Evolutionary conservation across 2,888 invertebrate species (phyloP), one percentile per base, ranked within the genome.

Genomic region (Buathra laborator): DNA sequence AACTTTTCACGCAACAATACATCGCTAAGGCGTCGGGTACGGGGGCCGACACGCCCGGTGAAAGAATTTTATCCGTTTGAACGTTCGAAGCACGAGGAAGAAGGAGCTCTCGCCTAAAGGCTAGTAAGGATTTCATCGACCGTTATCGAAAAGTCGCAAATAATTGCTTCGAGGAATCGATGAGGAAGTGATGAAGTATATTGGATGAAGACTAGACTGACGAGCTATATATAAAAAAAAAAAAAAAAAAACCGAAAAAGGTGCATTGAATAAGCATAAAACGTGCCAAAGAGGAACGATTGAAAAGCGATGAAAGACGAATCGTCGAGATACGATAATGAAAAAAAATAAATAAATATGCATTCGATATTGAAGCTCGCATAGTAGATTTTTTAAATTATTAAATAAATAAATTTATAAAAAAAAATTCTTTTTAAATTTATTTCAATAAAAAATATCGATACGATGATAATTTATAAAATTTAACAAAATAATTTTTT

Each of bases 141-240:
- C 74, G 74, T 16, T 62, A 74, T 74, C 74, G 62, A 74, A 59
- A 74, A 74, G 74, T 74, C 74, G 74, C 62, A 74, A 74, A 74
- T 74, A 74, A 74, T 74, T 74, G 74, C 74, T 62, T 62, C 59
- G 59, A n/a, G 62, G 62, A 32, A 62, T 74, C 62, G 74, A 48
- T 29, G 48, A 64, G 62, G 62, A 74, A 48, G 72, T 43, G 44
- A 19, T n/a, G 70, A 70, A 29, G 74, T 16, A 62, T 48, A 48
- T 48, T 48, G 48, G 46, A 9, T 62, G 62, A n/a, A 74, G 24
- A 24, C 24, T 24, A 32, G 24, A 29, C n/a, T n/a, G n/a, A 32
- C 59, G 29, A 32, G 62, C 32, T 32, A 64, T 16, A 74, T 59
- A 59, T 32, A 46, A 62, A 74, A 12, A 71, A n/a, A 12, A 48